Evolutionary conservation across 2,797 vertebrate species (phyloP).

Genomic region (Megaceryle alcyon): DNA sequence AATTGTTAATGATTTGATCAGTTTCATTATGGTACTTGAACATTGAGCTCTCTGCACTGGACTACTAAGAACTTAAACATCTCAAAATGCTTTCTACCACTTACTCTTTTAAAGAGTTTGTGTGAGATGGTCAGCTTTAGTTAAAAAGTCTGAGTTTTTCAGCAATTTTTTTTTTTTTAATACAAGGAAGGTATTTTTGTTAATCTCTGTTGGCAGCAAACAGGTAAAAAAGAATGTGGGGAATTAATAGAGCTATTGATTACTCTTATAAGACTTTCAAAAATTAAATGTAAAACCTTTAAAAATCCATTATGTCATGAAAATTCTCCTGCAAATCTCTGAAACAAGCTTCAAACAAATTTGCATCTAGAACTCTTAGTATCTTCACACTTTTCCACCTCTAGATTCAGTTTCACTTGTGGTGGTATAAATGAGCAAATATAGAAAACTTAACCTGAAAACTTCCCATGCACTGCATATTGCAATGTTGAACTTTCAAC

Average conservation of each 20-base stretch:
- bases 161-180: background rate
- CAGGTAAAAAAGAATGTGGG: background rate
- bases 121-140: background rate
- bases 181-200: background rate
- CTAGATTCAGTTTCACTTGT: background rate
- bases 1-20: background rate
- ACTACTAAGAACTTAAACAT: background rate
- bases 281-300: background rate
- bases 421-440: slow-evolving; percentile 34
- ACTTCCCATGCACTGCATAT: background rate
- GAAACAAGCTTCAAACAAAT: background rate
- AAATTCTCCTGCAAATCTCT: background rate
- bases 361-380: background rate
- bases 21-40: background rate
- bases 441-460: background rate
- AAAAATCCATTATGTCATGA: background rate
- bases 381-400: background rate
- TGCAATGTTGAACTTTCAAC: background rate
- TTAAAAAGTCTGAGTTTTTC: background rate
- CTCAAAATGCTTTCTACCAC: background rate
- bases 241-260: background rate
- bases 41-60: background rate
- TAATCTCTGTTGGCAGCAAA: background rate
- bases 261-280: background rate
- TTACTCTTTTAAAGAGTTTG: background rate